Evolutionary conservation across 35 echinoderm and acorn worm species (phyloP), one percentile per base, ranked within the genome.

Genomic region (Eucidaris tribuloides): DNA sequence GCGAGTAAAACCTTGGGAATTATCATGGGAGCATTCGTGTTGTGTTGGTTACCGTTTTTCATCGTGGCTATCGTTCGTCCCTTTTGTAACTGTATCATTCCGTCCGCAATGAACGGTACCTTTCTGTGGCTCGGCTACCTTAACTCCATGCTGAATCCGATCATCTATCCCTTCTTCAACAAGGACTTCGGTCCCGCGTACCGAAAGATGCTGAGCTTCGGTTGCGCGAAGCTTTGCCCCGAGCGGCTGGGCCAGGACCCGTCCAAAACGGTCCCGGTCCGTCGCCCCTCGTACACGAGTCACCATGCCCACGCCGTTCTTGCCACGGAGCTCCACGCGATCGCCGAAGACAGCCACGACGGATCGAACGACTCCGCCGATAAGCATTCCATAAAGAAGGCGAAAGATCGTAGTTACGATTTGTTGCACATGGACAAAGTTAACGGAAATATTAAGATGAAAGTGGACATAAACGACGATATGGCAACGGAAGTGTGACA

Each of bases 21-120:
- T 33, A 99, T 99, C 29, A 83, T 99, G 90, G 96, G 96, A 0
- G 87, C 91, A 6, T 99, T 99, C 77, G 89, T 87, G 29, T 18
- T 99, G 17, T 99, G 96, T 52, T 99, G 96, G 96, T 29, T 99
- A 43, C 96, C 96, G 6, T 99, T 99, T 58, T 99, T 93, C 48
- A 82, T 90, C 3, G 23, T 99, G 22, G 80, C 96, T 3, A 78
- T 99, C 0, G 19, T 88, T 20, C 49, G 91, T 41, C 89, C 91
- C 2, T 99, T 89, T 83, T 99, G 96, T 39, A 25, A 87, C 22
- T 90, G 83, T 61, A 58, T 38, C 9, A 93, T 93, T n/a, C 77
- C 90, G 18, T 61, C 58, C 25, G 27, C 62, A 35, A 32, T 99
- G 27, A 37, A 86, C 45, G 64, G 55, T 24, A 45, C 72, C 54